Evolutionary conservation across 2,888 invertebrate species (phyloP).

Genomic region (Nasonovia ribisnigri): DNA sequence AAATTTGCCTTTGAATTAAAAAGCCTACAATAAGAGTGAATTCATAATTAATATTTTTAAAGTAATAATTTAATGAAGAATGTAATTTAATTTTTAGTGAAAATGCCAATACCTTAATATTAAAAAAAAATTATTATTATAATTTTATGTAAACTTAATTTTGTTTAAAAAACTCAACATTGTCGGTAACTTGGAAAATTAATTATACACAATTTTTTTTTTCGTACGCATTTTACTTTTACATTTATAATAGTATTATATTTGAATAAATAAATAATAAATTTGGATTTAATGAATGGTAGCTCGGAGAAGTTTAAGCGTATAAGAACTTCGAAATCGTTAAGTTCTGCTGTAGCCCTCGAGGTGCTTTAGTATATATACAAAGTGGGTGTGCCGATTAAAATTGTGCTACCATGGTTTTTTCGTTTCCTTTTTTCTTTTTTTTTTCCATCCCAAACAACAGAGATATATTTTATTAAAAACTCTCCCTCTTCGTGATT

Average conservation of each 20-base stretch:
- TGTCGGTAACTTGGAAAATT: not conserved
- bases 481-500: slow-evolving; percentile 64
- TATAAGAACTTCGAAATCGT: slow-evolving; percentile 57
- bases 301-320: slow-evolving; percentile 47
- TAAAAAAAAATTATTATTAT: not conserved
- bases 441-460: slow-evolving; percentile 48
- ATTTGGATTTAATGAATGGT: slow-evolving; percentile 52
- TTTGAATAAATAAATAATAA: slow-evolving; percentile 60
- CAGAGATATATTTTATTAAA: slow-evolving; percentile 65
- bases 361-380: slow-evolving; percentile 54
- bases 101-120: not conserved
- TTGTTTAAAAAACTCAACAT: not conserved
- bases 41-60: not conserved
- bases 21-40: not conserved
- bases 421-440: slow-evolving; percentile 36
- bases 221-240: not conserved
- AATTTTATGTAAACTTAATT: not conserved
- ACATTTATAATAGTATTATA: slow-evolving; percentile 21
- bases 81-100: not conserved
- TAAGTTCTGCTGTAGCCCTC: slow-evolving; percentile 47
- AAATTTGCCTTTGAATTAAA: not conserved
- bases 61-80: not conserved
- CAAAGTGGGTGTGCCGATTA: slow-evolving; percentile 65
- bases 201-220: slow-evolving; percentile 2
- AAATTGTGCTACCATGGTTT: slow-evolving; percentile 58